phyloP scores from a whole-genome alignment of 2,888 invertebrate species.

The Hetaerina titia region DNA sequence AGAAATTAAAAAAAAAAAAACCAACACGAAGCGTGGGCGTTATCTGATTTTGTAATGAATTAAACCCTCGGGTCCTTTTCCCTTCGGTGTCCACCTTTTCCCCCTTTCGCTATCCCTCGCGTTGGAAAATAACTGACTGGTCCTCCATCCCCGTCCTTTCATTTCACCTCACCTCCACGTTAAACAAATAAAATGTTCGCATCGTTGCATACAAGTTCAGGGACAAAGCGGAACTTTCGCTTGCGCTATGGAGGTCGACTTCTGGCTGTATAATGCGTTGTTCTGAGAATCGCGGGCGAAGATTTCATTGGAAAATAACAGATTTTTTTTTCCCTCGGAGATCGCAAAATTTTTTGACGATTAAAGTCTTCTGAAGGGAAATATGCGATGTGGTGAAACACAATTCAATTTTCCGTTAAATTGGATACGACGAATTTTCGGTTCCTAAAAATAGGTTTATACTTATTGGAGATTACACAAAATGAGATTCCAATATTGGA shows the following conservation, averaged over 20 bases:
- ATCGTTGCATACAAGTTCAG: not conserved
- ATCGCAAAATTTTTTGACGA: not conserved
- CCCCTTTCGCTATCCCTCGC: not conserved
- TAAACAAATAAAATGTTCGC: not conserved
- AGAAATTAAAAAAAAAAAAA: not conserved
- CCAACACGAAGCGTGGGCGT: not conserved
- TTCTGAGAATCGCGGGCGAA: not conserved
- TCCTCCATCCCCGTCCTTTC: not conserved
- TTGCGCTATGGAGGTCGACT: not conserved
- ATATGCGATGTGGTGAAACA: not conserved
- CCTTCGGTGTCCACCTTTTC: not conserved
- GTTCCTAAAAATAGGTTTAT: too few species aligned
- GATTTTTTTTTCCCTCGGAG: not conserved
- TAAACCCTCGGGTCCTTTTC: not conserved
- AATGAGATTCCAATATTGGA: too few species aligned
- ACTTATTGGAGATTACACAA: too few species aligned
- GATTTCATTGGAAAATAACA: not conserved
- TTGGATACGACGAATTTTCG: not conserved
- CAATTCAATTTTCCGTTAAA: not conserved
- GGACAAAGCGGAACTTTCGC: not conserved
- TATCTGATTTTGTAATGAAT: conserved; percentile 20
- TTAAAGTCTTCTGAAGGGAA: not conserved
- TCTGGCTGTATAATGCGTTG: not conserved
- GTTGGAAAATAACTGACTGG: not conserved
- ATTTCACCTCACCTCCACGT: not conserved